Evolutionary conservation across 1,140 invertebrate species (phyloP).

Genomic region (Meloidogyne floridensis): DNA sequence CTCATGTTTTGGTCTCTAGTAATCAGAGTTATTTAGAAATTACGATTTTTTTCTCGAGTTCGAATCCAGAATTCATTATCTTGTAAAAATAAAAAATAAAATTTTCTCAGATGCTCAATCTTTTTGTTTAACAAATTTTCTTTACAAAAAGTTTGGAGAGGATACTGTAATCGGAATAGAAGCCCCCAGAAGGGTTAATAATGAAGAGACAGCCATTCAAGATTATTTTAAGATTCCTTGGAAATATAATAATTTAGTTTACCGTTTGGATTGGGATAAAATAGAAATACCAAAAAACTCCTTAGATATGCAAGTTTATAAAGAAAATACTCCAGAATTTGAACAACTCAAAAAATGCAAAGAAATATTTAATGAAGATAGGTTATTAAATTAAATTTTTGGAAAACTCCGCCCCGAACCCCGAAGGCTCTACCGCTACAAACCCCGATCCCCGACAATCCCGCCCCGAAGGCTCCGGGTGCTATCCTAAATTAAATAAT

Average conservation of each 20-base stretch:
- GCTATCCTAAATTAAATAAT: no score
- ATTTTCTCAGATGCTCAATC: background rate
- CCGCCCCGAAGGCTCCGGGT: no score
- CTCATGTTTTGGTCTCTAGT: no score
- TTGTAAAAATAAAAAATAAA: no score
- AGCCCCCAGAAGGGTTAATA: background rate
- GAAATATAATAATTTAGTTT: background rate
- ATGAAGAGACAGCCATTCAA: background rate
- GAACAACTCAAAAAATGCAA: background rate
- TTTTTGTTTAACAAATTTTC: background rate
- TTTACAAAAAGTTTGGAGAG: background rate
- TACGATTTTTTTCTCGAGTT: no score
- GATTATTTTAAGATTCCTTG: background rate
- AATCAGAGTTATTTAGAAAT: no score
- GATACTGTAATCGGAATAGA: background rate
- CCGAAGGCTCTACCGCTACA: no score
- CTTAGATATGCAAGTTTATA: background rate
- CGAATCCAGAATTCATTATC: no score
- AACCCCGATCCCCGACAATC: no score
- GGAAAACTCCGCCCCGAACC: no score
- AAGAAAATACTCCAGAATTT: slow-evolving; percentile 1
- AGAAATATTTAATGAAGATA: background rate
- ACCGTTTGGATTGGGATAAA: background rate
- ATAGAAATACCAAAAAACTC: background rate
- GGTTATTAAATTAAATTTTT: background rate